Percentiles rank a stretch among this genome's conserved stretches.
Conservation (phyloP, 2,797 vertebrate species). For the Ceryle rudis region DNA sequence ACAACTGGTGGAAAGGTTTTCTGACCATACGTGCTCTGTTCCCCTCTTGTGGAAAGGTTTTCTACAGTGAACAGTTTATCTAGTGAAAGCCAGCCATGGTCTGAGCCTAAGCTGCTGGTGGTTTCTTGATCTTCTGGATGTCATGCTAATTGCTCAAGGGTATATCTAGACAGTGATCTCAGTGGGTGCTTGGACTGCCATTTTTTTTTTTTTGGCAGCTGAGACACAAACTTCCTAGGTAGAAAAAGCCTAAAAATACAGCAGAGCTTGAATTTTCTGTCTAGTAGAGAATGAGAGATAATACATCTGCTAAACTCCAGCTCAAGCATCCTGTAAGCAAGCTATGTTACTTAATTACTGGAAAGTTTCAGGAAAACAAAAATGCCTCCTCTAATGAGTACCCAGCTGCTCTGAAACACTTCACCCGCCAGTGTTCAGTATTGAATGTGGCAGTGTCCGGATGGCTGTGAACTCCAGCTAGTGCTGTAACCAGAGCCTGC, state of each 20-base stretch:
- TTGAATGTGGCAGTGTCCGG: rapidly evolving
- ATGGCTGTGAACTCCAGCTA: background rate
- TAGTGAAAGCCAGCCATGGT: background rate
- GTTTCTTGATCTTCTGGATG: background rate
- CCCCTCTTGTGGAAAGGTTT: background rate
- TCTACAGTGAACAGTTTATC: background rate
- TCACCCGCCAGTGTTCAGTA: rapidly evolving
- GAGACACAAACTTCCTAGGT: slow-evolving; percentile 35
- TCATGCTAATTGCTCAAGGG: slow-evolving; percentile 42
- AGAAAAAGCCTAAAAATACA: slow-evolving; percentile 70
- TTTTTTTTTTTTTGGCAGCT: slow-evolving; percentile 47
- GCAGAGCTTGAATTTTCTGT: slow-evolving; percentile 24
- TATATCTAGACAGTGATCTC: slow-evolving; percentile 68
- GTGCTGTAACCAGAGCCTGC: background rate
- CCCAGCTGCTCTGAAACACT: background rate
- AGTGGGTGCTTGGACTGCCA: slow-evolving; percentile 38
- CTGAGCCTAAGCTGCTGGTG: background rate
- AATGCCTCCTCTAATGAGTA: background rate
- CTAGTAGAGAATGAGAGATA: slow-evolving; percentile 33
- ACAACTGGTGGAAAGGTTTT: background rate
- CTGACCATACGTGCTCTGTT: background rate
- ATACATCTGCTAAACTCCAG: background rate
- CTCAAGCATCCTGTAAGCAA: slow-evolving; percentile 4
- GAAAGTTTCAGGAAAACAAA: background rate
- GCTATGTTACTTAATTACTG: background rate